Evolutionary conservation across 2,113 vertebrate genomes (phyloP), one percentile per base, ranked within the genome.

Genomic region (Cynocephalus volans): DNA sequence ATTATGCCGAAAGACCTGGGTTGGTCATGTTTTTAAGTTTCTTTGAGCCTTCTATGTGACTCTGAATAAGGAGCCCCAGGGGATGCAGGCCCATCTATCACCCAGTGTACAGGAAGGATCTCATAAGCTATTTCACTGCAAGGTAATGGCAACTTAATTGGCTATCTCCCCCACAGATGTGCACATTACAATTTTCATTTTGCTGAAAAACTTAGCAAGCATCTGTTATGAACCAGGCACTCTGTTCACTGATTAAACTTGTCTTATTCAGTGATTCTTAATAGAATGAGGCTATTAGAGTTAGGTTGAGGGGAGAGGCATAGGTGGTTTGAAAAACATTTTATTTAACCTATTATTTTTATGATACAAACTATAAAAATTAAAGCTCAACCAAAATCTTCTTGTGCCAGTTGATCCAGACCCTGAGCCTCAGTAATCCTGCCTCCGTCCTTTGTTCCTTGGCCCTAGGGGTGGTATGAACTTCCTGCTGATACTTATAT

Each of bases 141-240:
- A 79, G 8, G 26, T 56, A n/a, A 45, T 26, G 26, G 77, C 10
- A 60, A 65, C 6, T 48, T 64, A 41, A 72, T 81, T 50, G 14
- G 6, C 50, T 65, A 56, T 26, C 11, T 76, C 26, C 60, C 17
- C 50, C 33, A 58, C 48, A 82, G 52, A 58, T 31, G 0, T 90
- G 54, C 60, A 72, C 45, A 65, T 75, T 69, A n/a, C 4, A 92
- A 84, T 72, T 82, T 73, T 54, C 41, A 64, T 92, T 90, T 72
- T 72, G 76, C 81, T 79, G n/a, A 65, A 95, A 86, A 70, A 50
- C 7, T 19, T 89, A 88, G 18, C 69, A 75, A 94, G 36, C 24
- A 77, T 33, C 45, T 60, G 17, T 60, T 77, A 67, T 36, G n/a
- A 64, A 23, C 1, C 14, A 87, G 26, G 21, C 11, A 75, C 87